Evolutionary conservation across 2,797 vertebrate species (phyloP), one percentile per base, ranked within the genome.

Genomic region (Sphenopsis melanotis): DNA sequence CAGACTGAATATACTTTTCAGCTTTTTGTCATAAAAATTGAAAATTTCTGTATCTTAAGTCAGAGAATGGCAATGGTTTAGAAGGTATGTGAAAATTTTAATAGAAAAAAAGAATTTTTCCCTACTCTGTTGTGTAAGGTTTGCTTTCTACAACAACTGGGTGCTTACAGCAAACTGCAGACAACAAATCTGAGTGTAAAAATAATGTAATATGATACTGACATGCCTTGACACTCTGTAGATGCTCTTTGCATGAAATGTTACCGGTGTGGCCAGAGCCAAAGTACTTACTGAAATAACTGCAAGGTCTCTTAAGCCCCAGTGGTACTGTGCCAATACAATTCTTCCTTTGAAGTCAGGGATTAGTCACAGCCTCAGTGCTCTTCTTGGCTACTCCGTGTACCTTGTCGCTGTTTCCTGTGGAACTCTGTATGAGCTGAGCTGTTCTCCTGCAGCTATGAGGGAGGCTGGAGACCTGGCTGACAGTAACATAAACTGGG

Each of bases 31-130:
- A 68, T 6, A 56, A 74, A 82, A 60, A 16, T 15, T 16, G 30
- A 71, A 59, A 71, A 21, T 12, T 10, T 87, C 14, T 41, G 1
- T 41, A 6, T 30, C 34, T 63, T 47, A 63, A 36, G 4, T 36
- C 30, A 56, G 46, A 56, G 14, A 21, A 46, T 10, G 36, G 6
- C 1, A 4, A 8, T 36, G 7, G 17, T 64, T 93, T 75, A 75
- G 61, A 75, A 88, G 14, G 3, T 9, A 42, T 12, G 5, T 14
- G 32, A 64, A 77, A 89, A 55, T 24, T 44, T 20, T 12, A 41
- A 46, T 9, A 32, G 9, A 16, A n/a, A 29, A 20, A 12, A 3
- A 4, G 0, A 16, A 4, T 1, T 13, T 53, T 39, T 3, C 15
- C 3, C 2, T 37, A 11, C n/a, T 42, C 11, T 30, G 3, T 23